Conservation (phyloP, 2,888 invertebrate species). For the Sacculina carcini region DNA sequence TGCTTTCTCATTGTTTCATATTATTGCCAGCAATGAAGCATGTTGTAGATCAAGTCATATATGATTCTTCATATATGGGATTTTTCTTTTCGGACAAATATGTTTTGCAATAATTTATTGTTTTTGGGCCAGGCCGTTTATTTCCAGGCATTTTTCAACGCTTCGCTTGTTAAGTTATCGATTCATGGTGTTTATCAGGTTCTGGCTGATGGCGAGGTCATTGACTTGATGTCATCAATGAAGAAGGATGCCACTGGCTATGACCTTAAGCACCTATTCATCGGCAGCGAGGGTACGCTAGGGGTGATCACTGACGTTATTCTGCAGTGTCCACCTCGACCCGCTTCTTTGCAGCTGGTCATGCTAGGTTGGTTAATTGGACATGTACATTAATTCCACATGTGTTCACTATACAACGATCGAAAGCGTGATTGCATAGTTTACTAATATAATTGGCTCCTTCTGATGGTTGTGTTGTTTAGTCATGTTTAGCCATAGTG, state of each 20-base stretch:
- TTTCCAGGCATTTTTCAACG: not conserved
- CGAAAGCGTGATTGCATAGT: too few species aligned
- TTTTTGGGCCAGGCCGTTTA: too few species aligned
- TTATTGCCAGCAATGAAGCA: too few species aligned
- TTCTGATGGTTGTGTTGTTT: too few species aligned
- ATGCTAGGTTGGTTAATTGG: slow-evolving; percentile 44
- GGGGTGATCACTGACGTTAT: slow-evolving; percentile 80
- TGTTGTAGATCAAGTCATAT: too few species aligned
- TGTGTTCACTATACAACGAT: too few species aligned
- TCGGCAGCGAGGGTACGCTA: slow-evolving; percentile 89
- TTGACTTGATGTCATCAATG: slow-evolving; percentile 57
- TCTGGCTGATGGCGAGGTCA: slow-evolving; percentile 51
- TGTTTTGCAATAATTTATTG: not conserved
- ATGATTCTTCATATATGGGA: not conserved
- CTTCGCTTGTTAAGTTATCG: not conserved
- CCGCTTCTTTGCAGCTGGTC: slow-evolving; percentile 56
- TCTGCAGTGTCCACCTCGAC: slow-evolving; percentile 61
- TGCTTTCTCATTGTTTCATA: too few species aligned
- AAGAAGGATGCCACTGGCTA: slow-evolving; percentile 96
- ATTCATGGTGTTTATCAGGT: slow-evolving; percentile 27
- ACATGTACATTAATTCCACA: too few species aligned
- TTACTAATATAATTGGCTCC: too few species aligned
- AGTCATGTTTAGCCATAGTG: too few species aligned
- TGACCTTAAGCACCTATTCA: slow-evolving; percentile 83
- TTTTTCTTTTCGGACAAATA: not conserved